These are phyloP conservation scores for Campodea augens DNA, from an alignment of 1,140 invertebrate genomes.

Conservation along the genomic window DNA sequence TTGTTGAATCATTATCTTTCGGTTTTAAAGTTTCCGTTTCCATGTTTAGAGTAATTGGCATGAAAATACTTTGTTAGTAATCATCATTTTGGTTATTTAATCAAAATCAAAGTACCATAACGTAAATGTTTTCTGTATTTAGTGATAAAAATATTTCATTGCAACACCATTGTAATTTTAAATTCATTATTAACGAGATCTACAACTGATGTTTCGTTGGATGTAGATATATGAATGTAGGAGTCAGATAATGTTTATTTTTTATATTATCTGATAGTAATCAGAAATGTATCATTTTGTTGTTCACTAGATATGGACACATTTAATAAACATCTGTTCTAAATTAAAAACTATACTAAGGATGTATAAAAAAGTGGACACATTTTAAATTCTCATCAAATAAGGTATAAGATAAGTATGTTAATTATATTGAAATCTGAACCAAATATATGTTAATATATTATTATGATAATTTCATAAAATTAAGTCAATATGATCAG, in stretches of 20 bases:
- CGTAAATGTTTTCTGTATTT: neutral
- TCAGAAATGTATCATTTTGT: neutral
- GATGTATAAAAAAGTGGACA: neutral
- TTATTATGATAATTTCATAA: neutral
- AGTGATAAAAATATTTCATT: neutral
- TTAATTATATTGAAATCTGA: neutral
- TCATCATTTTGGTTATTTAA: too few species aligned
- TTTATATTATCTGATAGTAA: neutral
- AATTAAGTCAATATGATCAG: neutral
- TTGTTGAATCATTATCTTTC: too few species aligned
- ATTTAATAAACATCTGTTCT: neutral
- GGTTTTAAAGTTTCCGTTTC: too few species aligned
- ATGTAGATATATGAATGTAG: neutral
- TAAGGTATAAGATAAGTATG: neutral
- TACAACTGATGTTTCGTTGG: neutral
- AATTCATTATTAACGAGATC: neutral
- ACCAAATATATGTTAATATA: neutral
- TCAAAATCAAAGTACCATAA: conserved; percentile 1
- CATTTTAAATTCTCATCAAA: neutral
- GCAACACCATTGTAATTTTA: neutral
- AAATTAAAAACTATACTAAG: too few species aligned
- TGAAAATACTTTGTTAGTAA: too few species aligned
- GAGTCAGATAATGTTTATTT: neutral
- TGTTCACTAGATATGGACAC: neutral
- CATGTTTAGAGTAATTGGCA: too few species aligned